Percentiles rank a stretch among this genome's conserved stretches.
These are phyloP conservation scores for Bembecia ichneumoniformis DNA, from an alignment of 2,888 invertebrate genomes.

Conservation along the genomic window DNA sequence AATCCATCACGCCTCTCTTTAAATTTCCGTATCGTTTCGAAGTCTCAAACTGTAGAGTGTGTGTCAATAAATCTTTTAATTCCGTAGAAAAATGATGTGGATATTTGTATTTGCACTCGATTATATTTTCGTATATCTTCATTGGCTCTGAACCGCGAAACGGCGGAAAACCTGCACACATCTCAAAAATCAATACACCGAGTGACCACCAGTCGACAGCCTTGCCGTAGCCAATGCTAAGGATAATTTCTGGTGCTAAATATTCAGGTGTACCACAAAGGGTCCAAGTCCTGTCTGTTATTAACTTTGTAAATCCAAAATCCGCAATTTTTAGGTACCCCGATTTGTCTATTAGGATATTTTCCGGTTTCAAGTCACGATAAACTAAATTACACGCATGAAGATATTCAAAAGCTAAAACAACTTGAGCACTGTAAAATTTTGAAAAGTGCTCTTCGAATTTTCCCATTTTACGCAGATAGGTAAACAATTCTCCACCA, in stretches of 20 bases:
- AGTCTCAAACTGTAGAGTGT: constrained; percentile 77
- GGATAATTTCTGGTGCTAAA: constrained; percentile 92
- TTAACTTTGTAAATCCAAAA: constrained; percentile 93
- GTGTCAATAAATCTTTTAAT: constrained; percentile 84
- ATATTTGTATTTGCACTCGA: constrained; percentile 87
- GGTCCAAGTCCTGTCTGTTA: constrained; percentile 86
- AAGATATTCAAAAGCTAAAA: constrained; percentile 91
- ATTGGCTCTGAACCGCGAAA: constrained; percentile 95
- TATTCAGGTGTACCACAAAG: constrained; percentile 98
- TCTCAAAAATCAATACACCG: constrained; percentile 89
- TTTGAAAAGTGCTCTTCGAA: constrained; percentile 84
- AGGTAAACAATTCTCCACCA: constrained; percentile 91
- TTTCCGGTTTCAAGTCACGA: constrained; percentile 93
- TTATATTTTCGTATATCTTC: constrained; percentile 95
- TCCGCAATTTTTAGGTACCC: constrained; percentile 92
- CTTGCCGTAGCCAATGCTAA: constrained; percentile 91
- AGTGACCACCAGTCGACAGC: constrained; percentile 98
- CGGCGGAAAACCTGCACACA: constrained; percentile 93
- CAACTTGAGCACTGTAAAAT: constrained; percentile 93
- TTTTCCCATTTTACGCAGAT: constrained; percentile 75
- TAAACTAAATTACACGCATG: constrained; percentile 90
- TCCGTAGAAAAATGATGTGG: constrained; percentile 86
- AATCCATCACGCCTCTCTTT: constrained; percentile 88
- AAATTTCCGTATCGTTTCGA: constrained; percentile 86
- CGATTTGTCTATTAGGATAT: constrained; percentile 83